Conservation (phyloP, 2,797 vertebrate genomes). For the Tokudaia muenninki region DNA sequence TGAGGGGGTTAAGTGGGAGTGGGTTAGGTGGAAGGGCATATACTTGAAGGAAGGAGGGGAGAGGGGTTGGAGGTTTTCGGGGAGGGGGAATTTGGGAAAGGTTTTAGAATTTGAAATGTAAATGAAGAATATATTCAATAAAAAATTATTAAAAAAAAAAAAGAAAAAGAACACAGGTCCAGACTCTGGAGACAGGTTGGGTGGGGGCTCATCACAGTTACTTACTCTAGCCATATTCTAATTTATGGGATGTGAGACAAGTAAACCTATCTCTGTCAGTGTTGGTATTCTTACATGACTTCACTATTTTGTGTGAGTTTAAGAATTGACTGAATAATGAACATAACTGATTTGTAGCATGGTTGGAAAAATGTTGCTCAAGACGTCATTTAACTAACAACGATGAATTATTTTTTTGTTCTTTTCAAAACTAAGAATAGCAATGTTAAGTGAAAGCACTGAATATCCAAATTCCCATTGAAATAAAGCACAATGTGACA, state of each 20-base stretch:
- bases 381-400: background rate
- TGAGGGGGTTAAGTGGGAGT: no score
- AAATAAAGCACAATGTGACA: constrained; percentile 12
- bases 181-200: background rate
- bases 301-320: constrained; percentile 11
- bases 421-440: constrained; percentile 11
- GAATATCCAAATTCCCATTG: background rate
- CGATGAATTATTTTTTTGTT: background rate
- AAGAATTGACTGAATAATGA: constrained; percentile 30
- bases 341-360: background rate
- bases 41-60: no score
- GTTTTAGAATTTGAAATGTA: no score
- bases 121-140: no score
- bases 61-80: no score
- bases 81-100: no score
- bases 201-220: background rate
- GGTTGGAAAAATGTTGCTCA: constrained; percentile 6
- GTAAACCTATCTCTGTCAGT: background rate
- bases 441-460: constrained; percentile 15
- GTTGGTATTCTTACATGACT: background rate
- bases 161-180: background rate
- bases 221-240: background rate
- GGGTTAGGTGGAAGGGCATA: no score
- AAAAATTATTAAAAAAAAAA: no score
- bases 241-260: background rate